Evolutionary conservation across 1,140 invertebrate genomes (phyloP).

Genomic region (Drosophila lacteicornis): DNA sequence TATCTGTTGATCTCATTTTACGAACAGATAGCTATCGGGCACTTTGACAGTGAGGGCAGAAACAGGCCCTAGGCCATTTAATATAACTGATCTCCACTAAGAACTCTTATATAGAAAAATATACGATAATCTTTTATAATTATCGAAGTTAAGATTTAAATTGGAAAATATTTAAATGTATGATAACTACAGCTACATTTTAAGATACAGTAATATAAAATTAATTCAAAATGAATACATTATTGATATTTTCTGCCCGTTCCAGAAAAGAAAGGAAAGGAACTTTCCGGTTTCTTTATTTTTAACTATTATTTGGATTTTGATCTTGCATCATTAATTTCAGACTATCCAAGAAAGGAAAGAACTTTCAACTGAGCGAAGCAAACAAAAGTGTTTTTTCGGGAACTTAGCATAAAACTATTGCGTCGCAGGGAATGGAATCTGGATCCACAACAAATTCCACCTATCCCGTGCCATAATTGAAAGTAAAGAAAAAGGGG

Average conservation of each 20-base stretch:
- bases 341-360: constrained; percentile 12
- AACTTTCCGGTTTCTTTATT: constrained; percentile 7
- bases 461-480: constrained; percentile 51
- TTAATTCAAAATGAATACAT: background rate
- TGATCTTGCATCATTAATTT: constrained; percentile 35
- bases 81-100: no score
- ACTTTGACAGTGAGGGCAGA: no score
- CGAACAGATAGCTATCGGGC: no score
- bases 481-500: constrained; percentile 70
- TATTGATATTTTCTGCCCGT: background rate
- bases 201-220: background rate
- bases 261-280: constrained; percentile 1
- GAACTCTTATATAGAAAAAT: no score
- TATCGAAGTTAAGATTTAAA: no score
- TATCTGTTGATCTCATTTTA: no score
- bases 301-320: background rate
- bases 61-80: no score
- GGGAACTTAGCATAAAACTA: constrained; percentile 63
- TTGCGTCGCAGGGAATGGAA: constrained; percentile 64
- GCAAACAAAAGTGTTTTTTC: constrained; percentile 58
- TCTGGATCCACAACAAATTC: constrained; percentile 52
- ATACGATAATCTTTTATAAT: no score
- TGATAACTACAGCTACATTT: background rate
- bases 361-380: constrained; percentile 40
- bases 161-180: no score